These are phyloP conservation scores for Notodonta dromedarius DNA, from an alignment of 2,888 invertebrate genomes.

Conservation along the genomic window DNA sequence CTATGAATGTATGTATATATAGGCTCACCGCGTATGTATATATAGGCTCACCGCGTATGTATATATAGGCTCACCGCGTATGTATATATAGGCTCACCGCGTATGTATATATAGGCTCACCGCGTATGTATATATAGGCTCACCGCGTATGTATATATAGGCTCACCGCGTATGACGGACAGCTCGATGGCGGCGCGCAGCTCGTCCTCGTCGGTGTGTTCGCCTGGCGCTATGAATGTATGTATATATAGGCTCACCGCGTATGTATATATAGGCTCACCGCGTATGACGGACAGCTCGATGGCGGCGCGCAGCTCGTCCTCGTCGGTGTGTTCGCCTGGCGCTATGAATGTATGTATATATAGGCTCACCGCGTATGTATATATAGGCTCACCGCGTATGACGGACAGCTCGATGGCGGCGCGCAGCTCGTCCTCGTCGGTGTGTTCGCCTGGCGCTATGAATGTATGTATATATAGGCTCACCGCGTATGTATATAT, in stretches of 20 bases:
- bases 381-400: slow-evolving; percentile 54
- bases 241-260: no score
- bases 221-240: no score
- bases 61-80: no score
- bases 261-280: slow-evolving; percentile 43
- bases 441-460: not conserved
- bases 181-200: slow-evolving; percentile 69
- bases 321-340: slow-evolving; percentile 40
- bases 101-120: slow-evolving; percentile 37
- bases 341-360: no score
- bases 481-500: no score
- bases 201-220: slow-evolving; percentile 57
- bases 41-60: slow-evolving; percentile 53
- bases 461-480: no score
- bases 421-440: slow-evolving; percentile 67
- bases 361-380: no score
- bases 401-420: slow-evolving; percentile 70
- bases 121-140: no score
- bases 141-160: no score
- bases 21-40: no score
- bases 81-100: slow-evolving; percentile 53
- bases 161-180: slow-evolving; percentile 63
- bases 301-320: slow-evolving; percentile 69
- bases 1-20: no score
- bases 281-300: slow-evolving; percentile 68